Percentiles rank a stretch among this genome's conserved stretches.
phyloP scores from a whole-genome alignment of 2,797 vertebrate species.

The Acanthurus tractus region DNA sequence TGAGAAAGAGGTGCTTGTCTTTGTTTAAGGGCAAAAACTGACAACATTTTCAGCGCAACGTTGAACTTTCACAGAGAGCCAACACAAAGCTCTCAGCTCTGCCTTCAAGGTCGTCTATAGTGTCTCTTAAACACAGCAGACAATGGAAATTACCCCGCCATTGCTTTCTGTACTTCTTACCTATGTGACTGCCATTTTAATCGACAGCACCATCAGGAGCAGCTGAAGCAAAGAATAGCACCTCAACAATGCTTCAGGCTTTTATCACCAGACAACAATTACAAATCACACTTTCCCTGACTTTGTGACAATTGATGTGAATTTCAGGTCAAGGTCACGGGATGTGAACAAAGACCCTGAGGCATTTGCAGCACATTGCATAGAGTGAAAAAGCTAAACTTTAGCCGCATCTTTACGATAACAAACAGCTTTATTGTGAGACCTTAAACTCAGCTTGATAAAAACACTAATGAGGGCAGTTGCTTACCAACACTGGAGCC shows the following conservation, averaged over 20 bases:
- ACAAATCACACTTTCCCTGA: neutral
- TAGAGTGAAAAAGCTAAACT: too few relatives aligned
- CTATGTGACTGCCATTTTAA: neutral
- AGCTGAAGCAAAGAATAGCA: neutral
- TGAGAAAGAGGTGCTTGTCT: too few relatives aligned
- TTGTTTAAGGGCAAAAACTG: neutral
- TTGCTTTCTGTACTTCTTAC: neutral
- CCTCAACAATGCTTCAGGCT: neutral
- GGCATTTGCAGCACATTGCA: too few relatives aligned
- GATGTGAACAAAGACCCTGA: neutral
- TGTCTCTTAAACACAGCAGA: neutral
- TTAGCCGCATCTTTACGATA: neutral
- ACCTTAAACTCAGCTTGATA: neutral
- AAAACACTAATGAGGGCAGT: neutral
- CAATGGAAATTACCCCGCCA: neutral
- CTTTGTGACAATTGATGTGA: neutral
- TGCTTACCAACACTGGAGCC: neutral
- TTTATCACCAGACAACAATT: neutral
- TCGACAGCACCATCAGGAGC: neutral
- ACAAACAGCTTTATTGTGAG: neutral
- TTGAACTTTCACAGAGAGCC: neutral
- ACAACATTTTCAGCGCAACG: neutral
- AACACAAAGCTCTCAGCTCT: neutral
- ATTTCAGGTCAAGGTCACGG: neutral
- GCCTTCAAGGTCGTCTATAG: neutral